Base-by-base conservation (phyloP, 2,113 vertebrate genomes). In the Apus apus region DNA sequence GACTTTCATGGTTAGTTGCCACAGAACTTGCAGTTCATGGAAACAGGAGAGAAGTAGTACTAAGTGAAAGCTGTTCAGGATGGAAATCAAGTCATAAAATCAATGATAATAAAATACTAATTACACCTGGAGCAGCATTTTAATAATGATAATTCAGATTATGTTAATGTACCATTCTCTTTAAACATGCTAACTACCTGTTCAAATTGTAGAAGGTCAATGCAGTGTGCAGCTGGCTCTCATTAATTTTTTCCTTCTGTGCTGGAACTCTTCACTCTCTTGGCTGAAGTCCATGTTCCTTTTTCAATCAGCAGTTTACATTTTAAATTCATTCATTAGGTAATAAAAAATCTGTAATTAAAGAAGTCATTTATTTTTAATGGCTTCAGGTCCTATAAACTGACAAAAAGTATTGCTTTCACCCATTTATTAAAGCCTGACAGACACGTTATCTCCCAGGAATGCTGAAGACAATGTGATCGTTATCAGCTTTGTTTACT, bases 261-360 rank as follows among this genome's bases (percentile, higher is more conserved):
- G 25, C 62, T 89, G 74, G 46, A 85, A 78, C 89, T 72, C n/a
- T 74, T 96, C 65, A 71, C 53, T 60, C 66, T 45, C 85, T 94
- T 93, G 94, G 96, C 95, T 77, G 83, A 48, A 6, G 9, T 86
- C 91, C 90, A 89, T 87, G 94, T 93, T 80, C 71, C 80, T 84
- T 66, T 92, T 96, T 76, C 94, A 96, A 93, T 96, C 93, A 96
- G 94, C 87, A 82, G 94, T 93, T 94, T 97, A 96, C 68, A 86
- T 92, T 96, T 96, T 81, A 94, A 95, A 96, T 92, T 89, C 65
- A 80, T 93, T 91, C 85, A 89, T 92, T 76, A 93, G 77, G 80
- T 48, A 87, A 94, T 95, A 94, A 94, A 96, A 95, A 85, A 30
- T 57, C 74, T 94, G 94, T 97, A 95, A 97, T 97, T 97, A 97